These are phyloP conservation scores for Xanthia togata DNA, from an alignment of 2,888 invertebrate species.

Conservation along the genomic window DNA sequence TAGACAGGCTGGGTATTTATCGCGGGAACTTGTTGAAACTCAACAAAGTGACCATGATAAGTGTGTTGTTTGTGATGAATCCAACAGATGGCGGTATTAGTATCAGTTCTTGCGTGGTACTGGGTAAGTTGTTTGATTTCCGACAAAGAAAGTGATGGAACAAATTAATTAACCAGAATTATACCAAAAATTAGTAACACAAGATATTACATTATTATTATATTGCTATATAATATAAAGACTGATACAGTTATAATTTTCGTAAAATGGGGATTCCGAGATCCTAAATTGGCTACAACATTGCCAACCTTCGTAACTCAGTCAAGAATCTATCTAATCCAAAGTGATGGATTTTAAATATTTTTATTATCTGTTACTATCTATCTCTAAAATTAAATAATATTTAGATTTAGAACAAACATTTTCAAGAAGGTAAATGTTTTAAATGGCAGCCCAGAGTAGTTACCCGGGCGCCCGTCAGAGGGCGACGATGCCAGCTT, in stretches of 20 bases:
- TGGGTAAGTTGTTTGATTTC: not conserved
- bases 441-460: not conserved
- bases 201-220: too few species aligned
- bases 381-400: too few species aligned
- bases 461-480: not conserved
- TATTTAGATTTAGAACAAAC: too few species aligned
- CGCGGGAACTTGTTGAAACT: slow-evolving; percentile 23
- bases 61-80: not conserved
- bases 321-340: not conserved
- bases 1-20: too few species aligned
- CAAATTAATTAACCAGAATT: not conserved
- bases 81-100: slow-evolving; percentile 29
- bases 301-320: not conserved
- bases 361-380: too few species aligned
- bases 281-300: not conserved
- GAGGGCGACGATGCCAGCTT: not conserved
- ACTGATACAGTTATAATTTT: too few species aligned
- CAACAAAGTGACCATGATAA: not conserved
- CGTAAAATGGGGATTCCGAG: not conserved
- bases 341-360: too few species aligned
- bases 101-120: not conserved
- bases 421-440: too few species aligned
- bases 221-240: too few species aligned
- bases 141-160: not conserved
- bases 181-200: not conserved